Percentiles rank a stretch among this genome's conserved stretches.
phyloP scores from a whole-genome alignment of 2,113 vertebrate genomes.

The Panurus biarmicus region DNA sequence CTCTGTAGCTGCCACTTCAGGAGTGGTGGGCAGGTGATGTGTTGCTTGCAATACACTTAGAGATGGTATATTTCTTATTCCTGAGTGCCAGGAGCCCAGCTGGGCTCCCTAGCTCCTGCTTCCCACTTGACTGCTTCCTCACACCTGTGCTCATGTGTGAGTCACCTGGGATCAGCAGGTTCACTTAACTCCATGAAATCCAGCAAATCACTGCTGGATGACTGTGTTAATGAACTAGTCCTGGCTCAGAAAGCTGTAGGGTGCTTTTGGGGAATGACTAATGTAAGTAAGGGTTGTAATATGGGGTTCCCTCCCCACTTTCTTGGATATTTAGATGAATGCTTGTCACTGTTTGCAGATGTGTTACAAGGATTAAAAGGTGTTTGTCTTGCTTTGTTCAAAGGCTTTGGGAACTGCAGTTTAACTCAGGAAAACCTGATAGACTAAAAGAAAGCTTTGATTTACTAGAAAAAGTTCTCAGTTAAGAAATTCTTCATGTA shows the following conservation, averaged over 20 bases:
- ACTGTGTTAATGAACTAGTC: not conserved
- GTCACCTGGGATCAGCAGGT: not conserved
- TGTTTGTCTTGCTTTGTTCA: not conserved
- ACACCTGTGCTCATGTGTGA: not conserved
- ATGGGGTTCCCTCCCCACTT: accelerated
- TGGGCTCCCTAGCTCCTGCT: not conserved
- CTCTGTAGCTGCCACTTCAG: not conserved
- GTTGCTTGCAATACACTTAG: not conserved
- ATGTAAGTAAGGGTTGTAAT: not conserved
- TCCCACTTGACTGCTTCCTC: not conserved
- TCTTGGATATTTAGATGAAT: not conserved
- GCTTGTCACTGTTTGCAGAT: not conserved
- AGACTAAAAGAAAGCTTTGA: not conserved
- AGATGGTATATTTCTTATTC: accelerated
- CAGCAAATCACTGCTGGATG: not conserved
- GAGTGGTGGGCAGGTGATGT: not conserved
- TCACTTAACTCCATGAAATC: not conserved
- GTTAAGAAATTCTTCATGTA: not conserved
- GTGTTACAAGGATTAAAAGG: not conserved
- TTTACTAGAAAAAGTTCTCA: not conserved
- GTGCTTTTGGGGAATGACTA: not conserved
- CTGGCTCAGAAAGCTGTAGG: not conserved
- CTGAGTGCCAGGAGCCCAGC: not conserved
- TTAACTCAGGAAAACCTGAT: not conserved
- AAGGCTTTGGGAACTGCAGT: not conserved